Percentiles rank a stretch among this genome's conserved stretches.
These are phyloP conservation scores for Picathartes gymnocephalus DNA, from an alignment of 2,113 vertebrate species.

Conservation along the genomic window DNA sequence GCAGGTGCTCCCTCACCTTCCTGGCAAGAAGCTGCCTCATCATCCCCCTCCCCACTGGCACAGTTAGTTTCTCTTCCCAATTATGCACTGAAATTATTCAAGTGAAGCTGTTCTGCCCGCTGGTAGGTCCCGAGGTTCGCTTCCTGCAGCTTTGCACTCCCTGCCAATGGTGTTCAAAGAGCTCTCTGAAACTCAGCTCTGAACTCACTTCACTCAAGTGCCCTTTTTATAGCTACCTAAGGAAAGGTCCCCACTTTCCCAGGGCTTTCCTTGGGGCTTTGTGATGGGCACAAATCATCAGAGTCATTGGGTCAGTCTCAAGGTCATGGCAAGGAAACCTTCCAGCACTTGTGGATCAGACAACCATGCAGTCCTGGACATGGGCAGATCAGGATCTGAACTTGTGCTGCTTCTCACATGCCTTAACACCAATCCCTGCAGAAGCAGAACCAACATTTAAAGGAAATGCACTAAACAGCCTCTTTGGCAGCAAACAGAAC, in stretches of 20 bases:
- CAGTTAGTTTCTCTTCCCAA: neutral
- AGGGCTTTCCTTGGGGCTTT: neutral
- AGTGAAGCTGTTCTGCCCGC: neutral
- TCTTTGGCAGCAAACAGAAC: neutral
- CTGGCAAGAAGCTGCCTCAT: neutral
- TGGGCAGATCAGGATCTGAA: neutral
- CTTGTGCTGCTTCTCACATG: neutral
- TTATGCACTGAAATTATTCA: neutral
- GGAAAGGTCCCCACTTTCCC: neutral
- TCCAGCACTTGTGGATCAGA: neutral
- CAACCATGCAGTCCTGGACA: too few relatives aligned
- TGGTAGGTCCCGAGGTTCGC: neutral
- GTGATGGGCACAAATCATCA: neutral
- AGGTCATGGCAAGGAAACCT: neutral
- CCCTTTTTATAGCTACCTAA: neutral
- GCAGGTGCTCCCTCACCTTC: neutral
- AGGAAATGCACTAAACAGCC: neutral
- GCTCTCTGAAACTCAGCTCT: neutral
- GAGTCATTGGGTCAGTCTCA: neutral
- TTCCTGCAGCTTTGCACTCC: neutral
- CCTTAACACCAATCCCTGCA: neutral
- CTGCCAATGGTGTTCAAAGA: neutral
- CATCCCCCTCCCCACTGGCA: neutral
- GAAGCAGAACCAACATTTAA: neutral
- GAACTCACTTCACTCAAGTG: neutral